phyloP scores from a whole-genome alignment of 2,113 vertebrate genomes.

The Gadus chalcogrammus region DNA sequence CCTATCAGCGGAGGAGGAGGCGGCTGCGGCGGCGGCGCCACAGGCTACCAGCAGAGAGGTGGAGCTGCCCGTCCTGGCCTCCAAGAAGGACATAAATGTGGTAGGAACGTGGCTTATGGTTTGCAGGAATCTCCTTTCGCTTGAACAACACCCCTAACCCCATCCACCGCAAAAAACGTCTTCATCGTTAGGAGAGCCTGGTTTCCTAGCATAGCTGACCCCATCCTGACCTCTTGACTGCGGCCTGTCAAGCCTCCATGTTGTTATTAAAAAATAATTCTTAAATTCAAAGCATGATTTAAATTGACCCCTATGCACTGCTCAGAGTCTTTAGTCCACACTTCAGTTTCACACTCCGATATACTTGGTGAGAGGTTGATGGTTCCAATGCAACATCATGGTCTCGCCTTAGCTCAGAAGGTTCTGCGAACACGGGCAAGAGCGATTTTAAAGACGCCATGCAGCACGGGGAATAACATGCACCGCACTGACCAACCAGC shows the following conservation, averaged over 20 bases:
- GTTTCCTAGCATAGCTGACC: constrained; percentile 29
- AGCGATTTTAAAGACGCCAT: no score
- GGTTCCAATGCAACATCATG: no score
- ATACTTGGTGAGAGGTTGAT: no score
- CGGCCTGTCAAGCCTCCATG: background rate
- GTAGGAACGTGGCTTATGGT: constrained; percentile 75
- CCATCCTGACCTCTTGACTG: constrained; percentile 14
- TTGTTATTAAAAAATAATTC: background rate
- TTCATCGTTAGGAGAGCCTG: constrained; percentile 33
- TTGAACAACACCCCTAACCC: constrained; percentile 22
- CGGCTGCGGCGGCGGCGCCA: constrained; percentile 21
- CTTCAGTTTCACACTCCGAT: no score
- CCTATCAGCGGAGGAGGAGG: constrained; percentile 70
- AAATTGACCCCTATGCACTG: no score
- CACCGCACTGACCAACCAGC: no score
- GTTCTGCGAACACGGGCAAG: no score
- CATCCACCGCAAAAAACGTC: background rate
- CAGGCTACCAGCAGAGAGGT: constrained; percentile 62
- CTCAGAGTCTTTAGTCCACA: no score
- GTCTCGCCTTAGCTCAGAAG: no score
- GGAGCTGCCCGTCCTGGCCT: constrained; percentile 68
- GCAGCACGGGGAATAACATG: no score
- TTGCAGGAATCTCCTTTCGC: constrained; percentile 37
- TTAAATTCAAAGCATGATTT: no score
- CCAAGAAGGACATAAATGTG: constrained; percentile 82